Base-by-base conservation (phyloP, 2,888 invertebrate genomes). In the Perizoma affinitatum region DNA sequence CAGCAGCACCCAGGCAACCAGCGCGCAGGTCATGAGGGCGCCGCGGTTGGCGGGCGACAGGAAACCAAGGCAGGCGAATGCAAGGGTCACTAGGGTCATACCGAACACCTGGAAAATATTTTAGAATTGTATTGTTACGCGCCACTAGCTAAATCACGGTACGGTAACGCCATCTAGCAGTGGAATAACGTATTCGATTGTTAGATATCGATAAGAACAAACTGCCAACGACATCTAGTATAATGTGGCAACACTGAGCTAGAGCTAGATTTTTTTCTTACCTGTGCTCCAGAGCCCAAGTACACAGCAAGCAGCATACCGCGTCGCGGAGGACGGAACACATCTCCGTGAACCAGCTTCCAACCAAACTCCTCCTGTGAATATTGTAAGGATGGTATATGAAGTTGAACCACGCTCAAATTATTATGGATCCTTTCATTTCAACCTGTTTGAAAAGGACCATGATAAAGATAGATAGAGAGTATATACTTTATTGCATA, bases 1-100 rank as follows among this genome's bases (percentile, higher is more conserved):
- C 40, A 99, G 94, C 67, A 98, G 95, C n/a, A 99, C 99, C 92
- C 97, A 99, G 65, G 98, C 94, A 0, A 99, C 97, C 94, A 99
- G 95, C 35, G 98, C 96, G 83, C 99, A 99, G 0, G 99, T 99
- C 99, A 99, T 99, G 63, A 99, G 90, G 0, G 99, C 98, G 6
- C 99, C 99, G 76, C 99, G 95, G 90, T 99, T 99, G 5, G 99
- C 99, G 0, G 99, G 99, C 7, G 99, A 99, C 58, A 99, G 93
- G 92, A 99, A 99, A 56, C 99, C 99, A 67, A 99, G 94, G 85
- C 99, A 99, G n/a, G 99, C 99, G 90, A 99, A 99, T 10, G 97
- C 98, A 60, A 99, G 90, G 0, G 99, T 99, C 54, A 99, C 96
- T 53, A 99, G 93, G 0, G 98, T 96, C 99, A 99, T 99, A 79